Base-by-base conservation (phyloP, 1,140 invertebrate genomes). In the Drosophila orena region DNA sequence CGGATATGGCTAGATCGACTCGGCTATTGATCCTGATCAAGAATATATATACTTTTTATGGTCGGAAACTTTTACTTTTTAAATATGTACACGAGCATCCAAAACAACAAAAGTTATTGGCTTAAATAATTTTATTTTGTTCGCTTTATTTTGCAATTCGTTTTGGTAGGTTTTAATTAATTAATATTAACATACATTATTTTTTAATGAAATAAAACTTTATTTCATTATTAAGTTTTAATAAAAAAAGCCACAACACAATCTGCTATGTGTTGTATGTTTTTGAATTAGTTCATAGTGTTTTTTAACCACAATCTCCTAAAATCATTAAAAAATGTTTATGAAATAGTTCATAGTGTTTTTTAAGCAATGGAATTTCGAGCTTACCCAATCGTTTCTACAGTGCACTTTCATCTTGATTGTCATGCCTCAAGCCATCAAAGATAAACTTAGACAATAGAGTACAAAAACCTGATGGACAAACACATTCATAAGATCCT, bases 361-460 rank as follows among this genome's bases (percentile, higher is more conserved):
- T 47, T 53, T 40, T 64, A 70, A 77, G 64, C 75, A 52, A 65
- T 78, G 74, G 58, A 56, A 53, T 46, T 52, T 17, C 40, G 37
- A 76, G 61, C 61, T 57, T 53, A 57, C 22, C 43, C 77, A 84
- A 84, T 83, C 70, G 66, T 62, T 44, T 46, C 44, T 65, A 37
- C 47, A 60, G 55, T 56, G 7, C 61, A 72, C 66, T 61, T 47
- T 54, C 64, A 65, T 61, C 88, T 84, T 90, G 84, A 89, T 89
- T 89, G 84, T 89, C 84, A 80, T 75, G 85, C 80, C 80, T 89
- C 71, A 74, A 90, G 80, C 80, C 69, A 90, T 89, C 75, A 53
- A 69, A 61, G 24, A 8, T 57, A 65, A 46, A 52, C 35, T 24
- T 34, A 40, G 7, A 50, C n/a, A 14, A 12, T 24, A 22, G 43